A percentile compares a stretch with the other conserved stretches of the same genome.
Conservation (phyloP, 1,140 invertebrate genomes). For the Nephila pilipes region DNA sequence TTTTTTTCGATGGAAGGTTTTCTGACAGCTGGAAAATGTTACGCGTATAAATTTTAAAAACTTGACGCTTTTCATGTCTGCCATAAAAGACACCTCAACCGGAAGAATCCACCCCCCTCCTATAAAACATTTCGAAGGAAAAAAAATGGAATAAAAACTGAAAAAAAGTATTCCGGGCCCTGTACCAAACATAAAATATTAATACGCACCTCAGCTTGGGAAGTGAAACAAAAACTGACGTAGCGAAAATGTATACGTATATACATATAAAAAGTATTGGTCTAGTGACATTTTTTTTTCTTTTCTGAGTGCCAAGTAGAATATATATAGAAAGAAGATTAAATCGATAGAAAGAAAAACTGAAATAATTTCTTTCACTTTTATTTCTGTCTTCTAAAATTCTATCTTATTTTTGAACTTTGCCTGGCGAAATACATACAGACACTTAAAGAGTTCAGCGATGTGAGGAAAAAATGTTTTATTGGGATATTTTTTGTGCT, state of each 20-base stretch:
- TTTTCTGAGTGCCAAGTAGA: neutral
- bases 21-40: conserved; percentile 65
- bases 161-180: neutral
- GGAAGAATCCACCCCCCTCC: conserved; percentile 10
- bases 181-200: conserved; percentile 69
- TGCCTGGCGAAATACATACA: no score
- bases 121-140: conserved; percentile 36
- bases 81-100: conserved; percentile 59
- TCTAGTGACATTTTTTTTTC: neutral
- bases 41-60: conserved; percentile 71
- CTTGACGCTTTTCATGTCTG: conserved; percentile 48
- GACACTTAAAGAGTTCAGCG: no score
- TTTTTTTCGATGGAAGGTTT: conserved; percentile 41
- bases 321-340: neutral
- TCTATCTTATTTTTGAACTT: neutral
- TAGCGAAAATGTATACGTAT: conserved; percentile 61
- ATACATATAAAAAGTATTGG: conserved; percentile 28
- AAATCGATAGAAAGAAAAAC: neutral
- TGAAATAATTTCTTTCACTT: conserved; percentile 13
- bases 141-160: neutral
- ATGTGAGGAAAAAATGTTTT: no score
- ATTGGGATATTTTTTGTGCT: no score
- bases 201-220: conserved; percentile 26
- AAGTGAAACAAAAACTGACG: conserved; percentile 60
- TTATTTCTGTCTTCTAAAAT: neutral